phyloP scores from a whole-genome alignment of 2,113 vertebrate species.

The Lasiurus cinereus region DNA sequence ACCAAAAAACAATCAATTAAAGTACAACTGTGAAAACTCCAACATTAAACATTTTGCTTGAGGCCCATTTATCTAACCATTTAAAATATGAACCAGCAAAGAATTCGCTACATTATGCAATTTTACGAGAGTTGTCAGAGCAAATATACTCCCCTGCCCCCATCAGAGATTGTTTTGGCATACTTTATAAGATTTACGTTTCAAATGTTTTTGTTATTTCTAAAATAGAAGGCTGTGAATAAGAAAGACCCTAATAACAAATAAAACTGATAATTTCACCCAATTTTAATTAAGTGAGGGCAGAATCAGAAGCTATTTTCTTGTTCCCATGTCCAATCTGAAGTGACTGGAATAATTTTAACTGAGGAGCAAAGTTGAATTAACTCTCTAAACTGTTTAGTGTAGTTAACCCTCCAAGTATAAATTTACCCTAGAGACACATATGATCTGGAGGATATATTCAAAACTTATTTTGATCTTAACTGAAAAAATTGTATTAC shows the following conservation, averaged over 20 bases:
- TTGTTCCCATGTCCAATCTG: neutral
- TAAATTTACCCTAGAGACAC: constrained; percentile 39
- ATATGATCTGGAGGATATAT: constrained; percentile 57
- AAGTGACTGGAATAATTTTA: constrained; percentile 63
- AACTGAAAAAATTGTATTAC: constrained; percentile 55
- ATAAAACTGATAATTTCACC: constrained; percentile 50
- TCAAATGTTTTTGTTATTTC: neutral
- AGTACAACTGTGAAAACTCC: constrained; percentile 68
- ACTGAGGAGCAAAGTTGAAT: neutral
- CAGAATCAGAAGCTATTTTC: constrained; percentile 58
- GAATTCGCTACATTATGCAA: constrained; percentile 33
- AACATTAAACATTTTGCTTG: constrained; percentile 72
- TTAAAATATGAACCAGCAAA: constrained; percentile 76
- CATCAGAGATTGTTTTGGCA: constrained; percentile 23
- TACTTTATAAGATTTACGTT: constrained; percentile 39
- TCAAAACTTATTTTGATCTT: constrained; percentile 35
- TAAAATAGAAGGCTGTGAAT: neutral
- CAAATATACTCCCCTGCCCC: neutral
- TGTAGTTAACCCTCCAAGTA: constrained; percentile 13
- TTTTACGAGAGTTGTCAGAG: constrained; percentile 58
- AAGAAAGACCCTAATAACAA: constrained; percentile 61
- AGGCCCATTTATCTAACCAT: constrained; percentile 67
- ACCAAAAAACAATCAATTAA: constrained; percentile 75
- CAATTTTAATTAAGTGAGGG: constrained; percentile 66
- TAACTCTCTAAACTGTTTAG: constrained; percentile 18